A percentile compares a stretch with the other conserved stretches of the same genome.
Conservation (phyloP, 2,113 vertebrate genomes). For the Cyprinodon brontotheroides region DNA sequence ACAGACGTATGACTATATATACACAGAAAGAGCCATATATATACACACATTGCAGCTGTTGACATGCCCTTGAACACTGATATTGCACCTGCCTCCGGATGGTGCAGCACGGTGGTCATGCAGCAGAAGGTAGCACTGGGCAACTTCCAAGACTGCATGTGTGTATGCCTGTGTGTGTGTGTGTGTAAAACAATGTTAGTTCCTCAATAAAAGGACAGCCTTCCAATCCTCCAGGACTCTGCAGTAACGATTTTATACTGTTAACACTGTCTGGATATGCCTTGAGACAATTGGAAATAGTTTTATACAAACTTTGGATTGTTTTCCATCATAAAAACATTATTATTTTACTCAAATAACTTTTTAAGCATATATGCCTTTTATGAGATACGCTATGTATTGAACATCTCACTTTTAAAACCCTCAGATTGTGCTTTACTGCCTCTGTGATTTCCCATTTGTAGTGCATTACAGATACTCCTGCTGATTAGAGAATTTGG, state of each 20-base stretch:
- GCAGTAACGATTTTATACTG: slow-evolving; percentile 10
- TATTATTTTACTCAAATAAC: not conserved
- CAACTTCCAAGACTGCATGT: slow-evolving; percentile 31
- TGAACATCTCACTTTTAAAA: not conserved
- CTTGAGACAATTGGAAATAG: not conserved
- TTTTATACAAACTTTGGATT: not conserved
- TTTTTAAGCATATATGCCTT: not conserved
- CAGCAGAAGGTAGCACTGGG: slow-evolving; percentile 42
- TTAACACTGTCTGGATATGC: not conserved
- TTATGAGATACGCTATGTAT: not conserved
- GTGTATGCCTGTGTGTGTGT: not conserved
- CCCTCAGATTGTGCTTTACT: not conserved
- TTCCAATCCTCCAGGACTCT: slow-evolving; percentile 18
- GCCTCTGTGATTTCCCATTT: not conserved
- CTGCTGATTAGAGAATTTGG: slow-evolving; percentile 3
- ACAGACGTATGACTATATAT: slow-evolving; percentile 39
- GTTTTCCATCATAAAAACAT: not conserved
- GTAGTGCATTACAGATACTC: not conserved
- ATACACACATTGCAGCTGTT: slow-evolving; percentile 50
- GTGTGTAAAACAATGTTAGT: not conserved
- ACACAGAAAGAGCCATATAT: slow-evolving; percentile 39
- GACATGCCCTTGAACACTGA: slow-evolving; percentile 64
- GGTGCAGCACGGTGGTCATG: slow-evolving; percentile 47
- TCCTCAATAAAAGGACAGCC: slow-evolving; percentile 8
- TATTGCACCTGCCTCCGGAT: slow-evolving; percentile 56